Evolutionary conservation across 2,888 invertebrate species (phyloP).

Genomic region (Camptogramma bilineatum): DNA sequence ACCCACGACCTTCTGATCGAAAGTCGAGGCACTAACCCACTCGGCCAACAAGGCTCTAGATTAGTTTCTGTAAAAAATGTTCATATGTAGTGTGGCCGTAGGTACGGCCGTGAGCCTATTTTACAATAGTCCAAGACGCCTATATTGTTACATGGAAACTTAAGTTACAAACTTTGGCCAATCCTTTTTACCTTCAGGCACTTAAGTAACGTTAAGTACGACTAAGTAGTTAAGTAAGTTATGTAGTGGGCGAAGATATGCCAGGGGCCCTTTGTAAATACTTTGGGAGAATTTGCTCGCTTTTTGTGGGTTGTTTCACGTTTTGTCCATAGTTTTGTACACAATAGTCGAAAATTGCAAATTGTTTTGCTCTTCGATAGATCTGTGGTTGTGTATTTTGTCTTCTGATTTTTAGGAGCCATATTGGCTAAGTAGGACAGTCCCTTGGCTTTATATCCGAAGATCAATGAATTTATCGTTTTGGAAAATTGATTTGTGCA

Average conservation of each 20-base stretch:
- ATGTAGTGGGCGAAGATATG: conserved; percentile 34
- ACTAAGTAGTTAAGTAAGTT: conserved; percentile 44
- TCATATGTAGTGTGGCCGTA: no score
- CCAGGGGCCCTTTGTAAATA: conserved; percentile 20
- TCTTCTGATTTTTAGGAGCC: no score
- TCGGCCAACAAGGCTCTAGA: no score
- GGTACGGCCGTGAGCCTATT: no score
- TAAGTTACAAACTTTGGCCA: conserved; percentile 36
- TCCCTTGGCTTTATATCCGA: no score
- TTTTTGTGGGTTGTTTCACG: conserved; percentile 1
- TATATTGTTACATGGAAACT: conserved; percentile 19
- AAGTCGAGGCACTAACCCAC: no score
- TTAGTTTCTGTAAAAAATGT: no score
- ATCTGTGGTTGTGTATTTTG: neutral
- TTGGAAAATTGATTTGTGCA: no score
- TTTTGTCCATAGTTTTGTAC: neutral
- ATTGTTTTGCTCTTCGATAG: neutral
- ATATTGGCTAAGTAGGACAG: no score
- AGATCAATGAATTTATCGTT: no score
- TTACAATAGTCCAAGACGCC: neutral
- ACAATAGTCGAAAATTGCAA: neutral
- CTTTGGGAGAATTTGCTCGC: neutral
- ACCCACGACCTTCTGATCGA: no score
- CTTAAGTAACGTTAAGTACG: conserved; percentile 43
- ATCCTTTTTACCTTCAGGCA: conserved; percentile 42